These are phyloP conservation scores for Rhagoletis zephyria DNA, from an alignment of 1,140 invertebrate genomes.

Conservation along the genomic window DNA sequence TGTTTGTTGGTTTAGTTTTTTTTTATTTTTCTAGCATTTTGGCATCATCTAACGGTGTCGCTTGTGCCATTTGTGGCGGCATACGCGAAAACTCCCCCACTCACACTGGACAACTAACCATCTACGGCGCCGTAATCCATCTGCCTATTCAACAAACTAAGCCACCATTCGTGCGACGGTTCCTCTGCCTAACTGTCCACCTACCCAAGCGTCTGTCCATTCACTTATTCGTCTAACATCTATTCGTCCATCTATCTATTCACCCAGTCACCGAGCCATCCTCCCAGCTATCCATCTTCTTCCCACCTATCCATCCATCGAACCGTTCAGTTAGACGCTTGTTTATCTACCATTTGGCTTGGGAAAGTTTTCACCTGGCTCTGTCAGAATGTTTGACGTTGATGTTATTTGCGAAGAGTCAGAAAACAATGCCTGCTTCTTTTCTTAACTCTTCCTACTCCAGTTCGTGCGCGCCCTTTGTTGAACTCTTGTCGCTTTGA, in stretches of 20 bases:
- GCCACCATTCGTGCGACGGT: too few species aligned
- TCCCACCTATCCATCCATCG: background rate
- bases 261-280: background rate
- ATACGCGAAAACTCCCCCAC: background rate
- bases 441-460: background rate
- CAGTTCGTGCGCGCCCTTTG: conserved; percentile 26
- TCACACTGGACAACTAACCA: background rate
- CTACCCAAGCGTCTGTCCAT: background rate
- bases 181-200: too few species aligned
- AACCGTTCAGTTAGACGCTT: background rate
- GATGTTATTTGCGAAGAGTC: conserved; percentile 24
- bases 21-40: background rate
- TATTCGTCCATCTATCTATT: background rate
- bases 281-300: background rate
- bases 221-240: background rate
- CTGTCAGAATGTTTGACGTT: conserved; percentile 35
- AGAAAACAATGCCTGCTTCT: conserved; percentile 13
- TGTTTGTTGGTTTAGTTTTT: background rate
- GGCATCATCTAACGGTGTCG: conserved; percentile 46
- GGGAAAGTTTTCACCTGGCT: conserved; percentile 36
- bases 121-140: background rate
- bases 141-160: too few species aligned
- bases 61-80: conserved; percentile 32
- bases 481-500: background rate
- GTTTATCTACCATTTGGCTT: conserved; percentile 40